Conservation (phyloP, 2,888 invertebrate species). For the Bursaphelenchus okinawaensis region DNA sequence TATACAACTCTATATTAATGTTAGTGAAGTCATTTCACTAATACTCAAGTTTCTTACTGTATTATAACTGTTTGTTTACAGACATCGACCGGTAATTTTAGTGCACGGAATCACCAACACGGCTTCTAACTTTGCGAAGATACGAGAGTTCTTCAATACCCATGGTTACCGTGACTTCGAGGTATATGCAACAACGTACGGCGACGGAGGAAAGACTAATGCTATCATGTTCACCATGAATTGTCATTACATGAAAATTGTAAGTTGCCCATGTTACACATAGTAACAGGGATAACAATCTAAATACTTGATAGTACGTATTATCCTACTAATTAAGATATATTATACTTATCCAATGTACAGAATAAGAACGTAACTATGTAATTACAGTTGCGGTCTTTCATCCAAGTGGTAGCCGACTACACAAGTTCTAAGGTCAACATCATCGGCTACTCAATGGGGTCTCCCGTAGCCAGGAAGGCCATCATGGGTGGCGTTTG, state of each 20-base stretch:
- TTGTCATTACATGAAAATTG: slow-evolving; percentile 50
- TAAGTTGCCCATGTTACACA: too few species aligned
- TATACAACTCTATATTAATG: not conserved
- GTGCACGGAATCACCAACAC: slow-evolving; percentile 43
- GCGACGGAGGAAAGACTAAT: slow-evolving; percentile 49
- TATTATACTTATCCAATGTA: too few species aligned
- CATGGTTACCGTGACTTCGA: slow-evolving; percentile 33
- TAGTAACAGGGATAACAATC: too few species aligned
- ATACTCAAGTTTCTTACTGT: too few species aligned
- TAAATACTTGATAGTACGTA: too few species aligned
- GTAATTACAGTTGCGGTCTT: slow-evolving; percentile 35
- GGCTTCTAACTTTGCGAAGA: slow-evolving; percentile 30
- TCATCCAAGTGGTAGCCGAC: slow-evolving; percentile 48
- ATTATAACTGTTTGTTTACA: too few species aligned
- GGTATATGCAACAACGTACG: slow-evolving; percentile 53
- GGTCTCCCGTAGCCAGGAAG: slow-evolving; percentile 50
- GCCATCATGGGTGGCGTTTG: slow-evolving; percentile 34
- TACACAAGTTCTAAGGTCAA: slow-evolving; percentile 48
- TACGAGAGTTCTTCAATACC: slow-evolving; percentile 25
- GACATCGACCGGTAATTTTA: slow-evolving; percentile 35
- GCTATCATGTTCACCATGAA: slow-evolving; percentile 49
- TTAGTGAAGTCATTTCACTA: too few species aligned
- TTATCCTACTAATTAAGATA: too few species aligned
- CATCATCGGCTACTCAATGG: slow-evolving; percentile 52
- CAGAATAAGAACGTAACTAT: too few species aligned